Conservation (phyloP, 1,140 invertebrate species). For the Aphelinus atriplicis region DNA sequence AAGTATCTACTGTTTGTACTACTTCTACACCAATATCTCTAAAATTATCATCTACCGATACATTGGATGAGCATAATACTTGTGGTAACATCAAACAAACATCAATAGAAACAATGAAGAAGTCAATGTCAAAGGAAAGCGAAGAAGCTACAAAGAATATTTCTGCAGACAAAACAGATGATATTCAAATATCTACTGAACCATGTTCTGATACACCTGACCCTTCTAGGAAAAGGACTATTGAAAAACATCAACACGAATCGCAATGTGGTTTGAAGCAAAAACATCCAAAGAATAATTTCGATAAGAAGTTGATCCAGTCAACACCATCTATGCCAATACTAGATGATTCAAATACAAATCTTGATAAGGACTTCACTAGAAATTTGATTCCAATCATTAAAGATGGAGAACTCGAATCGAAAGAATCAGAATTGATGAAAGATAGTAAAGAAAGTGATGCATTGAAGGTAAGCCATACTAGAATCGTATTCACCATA, state of each 20-base stretch:
- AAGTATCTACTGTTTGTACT: slow-evolving; percentile 54
- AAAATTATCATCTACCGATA: slow-evolving; percentile 76
- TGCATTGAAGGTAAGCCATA: slow-evolving; percentile 20
- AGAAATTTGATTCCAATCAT: too few species aligned
- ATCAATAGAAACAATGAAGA: slow-evolving; percentile 52
- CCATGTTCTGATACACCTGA: neutral
- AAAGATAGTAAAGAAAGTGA: slow-evolving; percentile 26
- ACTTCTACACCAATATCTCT: slow-evolving; percentile 67
- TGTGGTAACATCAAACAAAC: slow-evolving; percentile 57
- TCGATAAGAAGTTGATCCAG: slow-evolving; percentile 44
- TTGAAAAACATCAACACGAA: too few species aligned
- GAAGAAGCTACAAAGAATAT: slow-evolving; percentile 53
- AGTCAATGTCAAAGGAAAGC: slow-evolving; percentile 57
- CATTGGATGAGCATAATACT: slow-evolving; percentile 72
- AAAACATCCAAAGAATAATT: slow-evolving; percentile 36
- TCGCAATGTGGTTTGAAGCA: too few species aligned
- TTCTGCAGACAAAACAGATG: neutral
- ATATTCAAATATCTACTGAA: neutral
- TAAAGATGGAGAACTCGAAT: too few species aligned
- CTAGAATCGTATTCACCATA: too few species aligned
- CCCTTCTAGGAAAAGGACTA: too few species aligned
- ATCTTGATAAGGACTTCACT: too few species aligned
- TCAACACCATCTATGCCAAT: slow-evolving; percentile 63
- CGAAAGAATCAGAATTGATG: slow-evolving; percentile 2
- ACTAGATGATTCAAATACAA: slow-evolving; percentile 56